Evolutionary conservation across 2,888 invertebrate genomes (phyloP).

Genomic region (Rapana venosa): DNA sequence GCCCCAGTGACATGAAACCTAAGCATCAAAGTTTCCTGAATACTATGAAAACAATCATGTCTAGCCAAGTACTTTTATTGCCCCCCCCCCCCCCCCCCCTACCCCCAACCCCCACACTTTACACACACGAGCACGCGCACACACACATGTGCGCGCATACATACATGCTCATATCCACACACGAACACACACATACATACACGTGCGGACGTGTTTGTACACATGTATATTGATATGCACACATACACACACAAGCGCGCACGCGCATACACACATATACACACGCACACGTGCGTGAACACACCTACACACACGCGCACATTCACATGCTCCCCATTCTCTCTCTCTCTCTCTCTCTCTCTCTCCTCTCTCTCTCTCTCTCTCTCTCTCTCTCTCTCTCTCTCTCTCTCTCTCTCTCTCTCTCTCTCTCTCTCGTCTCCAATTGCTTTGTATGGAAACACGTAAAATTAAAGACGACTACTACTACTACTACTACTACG

Average conservation of each 20-base stretch:
- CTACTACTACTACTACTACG: too few species aligned
- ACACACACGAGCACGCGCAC: too few species aligned
- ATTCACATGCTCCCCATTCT: neutral
- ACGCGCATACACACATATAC: conserved; percentile 19
- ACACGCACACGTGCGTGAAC: conserved; percentile 19
- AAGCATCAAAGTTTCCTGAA: too few species aligned
- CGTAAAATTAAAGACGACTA: too few species aligned
- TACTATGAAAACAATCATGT: too few species aligned
- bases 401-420: neutral
- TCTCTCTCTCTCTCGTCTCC: neutral
- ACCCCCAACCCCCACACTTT: too few species aligned
- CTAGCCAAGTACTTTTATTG: too few species aligned
- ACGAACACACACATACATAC: neutral
- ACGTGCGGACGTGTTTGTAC: too few species aligned
- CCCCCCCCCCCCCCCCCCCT: neutral
- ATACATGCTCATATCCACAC: neutral
- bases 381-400: neutral
- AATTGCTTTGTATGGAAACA: neutral
- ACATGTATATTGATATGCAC: too few species aligned
- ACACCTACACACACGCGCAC: conserved; percentile 18
- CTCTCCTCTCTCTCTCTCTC: neutral
- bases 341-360: conserved; percentile 1
- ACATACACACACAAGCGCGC: conserved; percentile 14
- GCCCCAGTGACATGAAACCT: too few species aligned
- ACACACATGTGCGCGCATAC: too few species aligned